Evolutionary conservation across 2,888 invertebrate genomes (phyloP), one percentile per base, ranked within the genome.

Genomic region (Seira ritae): DNA sequence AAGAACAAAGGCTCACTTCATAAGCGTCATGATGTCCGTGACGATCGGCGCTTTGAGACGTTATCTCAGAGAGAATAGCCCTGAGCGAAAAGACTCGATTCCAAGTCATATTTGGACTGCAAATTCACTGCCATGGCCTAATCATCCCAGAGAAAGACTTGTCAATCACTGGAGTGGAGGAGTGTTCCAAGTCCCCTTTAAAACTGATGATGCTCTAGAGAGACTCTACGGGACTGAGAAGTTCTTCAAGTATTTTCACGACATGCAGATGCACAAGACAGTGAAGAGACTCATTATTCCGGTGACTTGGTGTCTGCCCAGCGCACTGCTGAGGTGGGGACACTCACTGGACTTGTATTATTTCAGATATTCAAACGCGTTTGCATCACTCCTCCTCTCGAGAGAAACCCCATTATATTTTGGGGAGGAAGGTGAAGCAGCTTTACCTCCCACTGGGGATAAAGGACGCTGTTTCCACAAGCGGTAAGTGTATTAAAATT

Each of bases 101-200:
- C 86, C 86, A 1, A 73, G 19, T 22, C 69, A 79, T 24, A 85
- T 86, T 55, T 85, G 80, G 78, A 86, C 85, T 10, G 86, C 84
- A 0, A 85, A 86, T 66, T 85, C 85, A 8, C 73, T 86, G 0
- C 85, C 85, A 0, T 86, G 86, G 86, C 86, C 86, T 12, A 69
- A 71, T 17, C 86, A 86, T 75, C 86, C 86, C 1, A 67, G 31
- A 31, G 31, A 31, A 2, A 31, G 8, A 1, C 23, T 86, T 4
- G 84, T 84, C 2, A 86, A 86, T 75, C 86, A 86, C 55, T 86
- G 86, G 86, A 77, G 80, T 67, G 86, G 86, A 65, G 86, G 86
- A 0, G 77, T 84, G 1, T 86, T 86, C 67, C 79, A 80, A 55
- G 77, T 86, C 17, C 86, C 86, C 0, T 86, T 84, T 31, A 67